phyloP scores from a whole-genome alignment of 2,113 vertebrate genomes.

The Grus americana region DNA sequence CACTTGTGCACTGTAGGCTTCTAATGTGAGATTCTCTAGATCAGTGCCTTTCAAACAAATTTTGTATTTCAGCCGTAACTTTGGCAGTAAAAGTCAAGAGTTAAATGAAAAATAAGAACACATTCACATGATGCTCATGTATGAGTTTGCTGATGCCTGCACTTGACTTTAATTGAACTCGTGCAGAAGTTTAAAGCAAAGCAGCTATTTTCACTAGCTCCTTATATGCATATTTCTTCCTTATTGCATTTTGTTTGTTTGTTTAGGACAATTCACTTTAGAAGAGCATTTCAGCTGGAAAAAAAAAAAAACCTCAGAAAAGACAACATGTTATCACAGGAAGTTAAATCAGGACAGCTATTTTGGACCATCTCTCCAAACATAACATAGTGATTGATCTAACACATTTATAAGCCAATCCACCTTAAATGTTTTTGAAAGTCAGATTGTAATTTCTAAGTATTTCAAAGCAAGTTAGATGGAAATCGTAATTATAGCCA shows the following conservation, averaged over 20 bases:
- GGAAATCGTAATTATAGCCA: background rate
- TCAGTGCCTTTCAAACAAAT: background rate
- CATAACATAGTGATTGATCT: background rate
- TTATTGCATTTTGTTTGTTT: background rate
- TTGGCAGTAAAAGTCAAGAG: background rate
- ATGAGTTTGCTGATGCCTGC: background rate
- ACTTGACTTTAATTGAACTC: background rate
- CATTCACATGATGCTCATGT: fast-evolving
- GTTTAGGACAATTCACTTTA: background rate
- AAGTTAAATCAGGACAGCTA: background rate
- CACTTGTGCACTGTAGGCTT: background rate
- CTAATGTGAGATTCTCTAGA: background rate
- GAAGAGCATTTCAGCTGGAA: background rate
- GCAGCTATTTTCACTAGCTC: background rate
- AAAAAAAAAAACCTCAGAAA: background rate
- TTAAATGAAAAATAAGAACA: background rate
- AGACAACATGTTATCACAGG: background rate
- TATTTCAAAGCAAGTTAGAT: background rate
- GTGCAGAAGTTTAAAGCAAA: background rate
- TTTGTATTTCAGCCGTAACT: background rate
- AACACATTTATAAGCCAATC: background rate
- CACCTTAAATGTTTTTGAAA: background rate
- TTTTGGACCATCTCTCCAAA: background rate
- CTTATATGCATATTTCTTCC: background rate
- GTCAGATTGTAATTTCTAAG: background rate